Percentiles rank a stretch among this genome's conserved stretches.
These are phyloP conservation scores for Notarius quadriscutis DNA, from an alignment of 2,113 vertebrate genomes.

Conservation along the genomic window DNA sequence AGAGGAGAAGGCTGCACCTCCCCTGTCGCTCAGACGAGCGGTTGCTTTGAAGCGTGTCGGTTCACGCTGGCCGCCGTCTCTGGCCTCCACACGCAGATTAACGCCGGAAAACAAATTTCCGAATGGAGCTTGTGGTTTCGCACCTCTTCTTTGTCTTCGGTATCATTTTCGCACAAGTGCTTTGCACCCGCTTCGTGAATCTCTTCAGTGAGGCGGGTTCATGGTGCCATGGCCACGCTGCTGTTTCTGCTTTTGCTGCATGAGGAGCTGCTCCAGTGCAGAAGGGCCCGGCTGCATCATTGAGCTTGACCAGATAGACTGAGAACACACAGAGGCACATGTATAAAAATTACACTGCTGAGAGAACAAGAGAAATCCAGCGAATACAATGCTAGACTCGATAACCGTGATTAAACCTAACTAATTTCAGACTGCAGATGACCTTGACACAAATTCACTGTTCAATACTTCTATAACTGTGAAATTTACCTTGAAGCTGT, in stretches of 20 bases:
- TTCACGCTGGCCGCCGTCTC: constrained; percentile 70
- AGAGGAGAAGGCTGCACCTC: constrained; percentile 79
- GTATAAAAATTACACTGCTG: neutral
- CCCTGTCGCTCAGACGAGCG: constrained; percentile 73
- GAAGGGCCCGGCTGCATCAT: constrained; percentile 99
- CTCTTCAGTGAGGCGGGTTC: constrained; percentile 97
- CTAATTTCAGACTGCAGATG: neutral
- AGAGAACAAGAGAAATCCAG: neutral
- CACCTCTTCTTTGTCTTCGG: constrained; percentile 56
- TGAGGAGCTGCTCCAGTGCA: constrained; percentile 97
- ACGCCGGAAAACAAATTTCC: constrained; percentile 64
- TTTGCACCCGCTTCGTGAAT: constrained; percentile 61
- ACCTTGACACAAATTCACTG: neutral
- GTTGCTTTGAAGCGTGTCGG: constrained; percentile 64
- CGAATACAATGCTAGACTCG: neutral
- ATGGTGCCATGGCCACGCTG: constrained; percentile 92
- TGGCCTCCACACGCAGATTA: constrained; percentile 86
- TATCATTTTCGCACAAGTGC: constrained; percentile 69
- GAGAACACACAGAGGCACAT: constrained; percentile 39
- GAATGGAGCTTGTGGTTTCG: constrained; percentile 67
- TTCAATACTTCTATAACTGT: neutral
- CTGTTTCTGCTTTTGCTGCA: constrained; percentile 99
- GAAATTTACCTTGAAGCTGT: constrained; percentile 90
- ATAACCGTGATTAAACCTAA: neutral
- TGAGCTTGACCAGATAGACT: constrained; percentile 99